These are phyloP conservation scores for Lagopus leucura DNA, from an alignment of 2,113 vertebrate genomes.

Conservation along the genomic window DNA sequence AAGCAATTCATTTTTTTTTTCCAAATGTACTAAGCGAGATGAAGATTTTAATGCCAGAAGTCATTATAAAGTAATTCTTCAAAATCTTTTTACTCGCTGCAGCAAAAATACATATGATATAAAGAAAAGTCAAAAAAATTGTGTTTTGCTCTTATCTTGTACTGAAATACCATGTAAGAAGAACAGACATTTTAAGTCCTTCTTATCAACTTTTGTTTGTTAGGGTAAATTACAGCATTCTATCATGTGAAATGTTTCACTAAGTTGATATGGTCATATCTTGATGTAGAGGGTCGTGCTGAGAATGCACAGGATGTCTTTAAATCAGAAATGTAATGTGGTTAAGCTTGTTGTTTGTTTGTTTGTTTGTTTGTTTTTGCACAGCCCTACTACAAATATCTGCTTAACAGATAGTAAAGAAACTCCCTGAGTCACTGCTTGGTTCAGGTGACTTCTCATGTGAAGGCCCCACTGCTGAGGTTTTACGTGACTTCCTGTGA, in stretches of 20 bases:
- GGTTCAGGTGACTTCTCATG: not conserved
- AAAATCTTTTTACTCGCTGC: not conserved
- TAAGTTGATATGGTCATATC: not conserved
- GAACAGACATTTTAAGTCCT: not conserved
- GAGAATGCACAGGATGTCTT: not conserved
- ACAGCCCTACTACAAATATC: fast-evolving
- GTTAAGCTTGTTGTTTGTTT: not conserved
- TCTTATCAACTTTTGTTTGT: not conserved
- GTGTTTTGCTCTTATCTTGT: not conserved
- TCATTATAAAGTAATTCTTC: not conserved
- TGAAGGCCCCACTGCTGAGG: not conserved
- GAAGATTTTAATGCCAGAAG: not conserved
- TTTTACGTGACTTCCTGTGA: not conserved
- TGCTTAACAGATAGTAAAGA: not conserved
- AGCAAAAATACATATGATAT: not conserved
- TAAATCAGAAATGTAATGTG: not conserved
- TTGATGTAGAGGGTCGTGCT: not conserved
- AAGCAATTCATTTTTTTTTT: not conserved
- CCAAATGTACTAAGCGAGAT: not conserved
- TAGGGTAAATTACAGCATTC: not conserved
- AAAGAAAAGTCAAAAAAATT: not conserved
- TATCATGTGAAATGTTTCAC: not conserved
- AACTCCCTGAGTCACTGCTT: not conserved
- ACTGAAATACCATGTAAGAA: not conserved
- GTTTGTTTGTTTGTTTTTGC: fast-evolving